These are phyloP conservation scores for Syrmaticus mikado DNA, from an alignment of 2,113 vertebrate species.

Conservation along the genomic window DNA sequence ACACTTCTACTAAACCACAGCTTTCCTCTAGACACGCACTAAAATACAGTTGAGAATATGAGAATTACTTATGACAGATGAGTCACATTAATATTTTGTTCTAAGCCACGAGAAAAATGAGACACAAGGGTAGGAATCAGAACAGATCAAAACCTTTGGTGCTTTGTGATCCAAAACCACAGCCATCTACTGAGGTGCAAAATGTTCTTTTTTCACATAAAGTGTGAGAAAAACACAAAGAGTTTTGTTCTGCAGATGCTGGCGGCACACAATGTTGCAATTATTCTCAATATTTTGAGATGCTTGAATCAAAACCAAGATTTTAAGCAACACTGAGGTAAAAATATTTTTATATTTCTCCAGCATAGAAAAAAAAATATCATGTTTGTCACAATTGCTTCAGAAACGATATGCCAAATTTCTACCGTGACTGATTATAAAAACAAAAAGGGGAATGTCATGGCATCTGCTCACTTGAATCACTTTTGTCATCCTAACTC, in stretches of 20 bases:
- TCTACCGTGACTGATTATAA: not conserved
- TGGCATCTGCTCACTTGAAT: not conserved
- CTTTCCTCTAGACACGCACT: conserved; percentile 5
- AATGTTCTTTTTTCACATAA: conserved; percentile 59
- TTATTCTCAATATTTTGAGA: conserved; percentile 47
- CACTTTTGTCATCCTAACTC: not conserved
- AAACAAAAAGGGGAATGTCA: not conserved
- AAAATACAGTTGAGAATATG: conserved; percentile 9
- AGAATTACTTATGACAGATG: conserved; percentile 66
- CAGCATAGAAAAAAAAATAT: not conserved
- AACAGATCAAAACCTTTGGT: conserved; percentile 22
- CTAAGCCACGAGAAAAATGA: conserved; percentile 50
- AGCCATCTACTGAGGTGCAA: conserved; percentile 66
- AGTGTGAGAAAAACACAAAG: conserved; percentile 33
- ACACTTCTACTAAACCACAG: conserved; percentile 5
- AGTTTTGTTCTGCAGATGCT: conserved; percentile 38
- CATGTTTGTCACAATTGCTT: not conserved
- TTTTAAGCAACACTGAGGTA: conserved; percentile 18
- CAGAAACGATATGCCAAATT: not conserved
- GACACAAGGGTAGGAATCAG: conserved; percentile 32
- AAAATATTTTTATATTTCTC: conserved; percentile 1
- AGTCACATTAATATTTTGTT: conserved; percentile 61
- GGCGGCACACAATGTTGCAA: conserved; percentile 58
- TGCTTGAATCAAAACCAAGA: conserved; percentile 43
- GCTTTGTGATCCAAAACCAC: conserved; percentile 47